Evolutionary conservation across 1,140 invertebrate species (phyloP).

Genomic region (Wiebesia pumilae): DNA sequence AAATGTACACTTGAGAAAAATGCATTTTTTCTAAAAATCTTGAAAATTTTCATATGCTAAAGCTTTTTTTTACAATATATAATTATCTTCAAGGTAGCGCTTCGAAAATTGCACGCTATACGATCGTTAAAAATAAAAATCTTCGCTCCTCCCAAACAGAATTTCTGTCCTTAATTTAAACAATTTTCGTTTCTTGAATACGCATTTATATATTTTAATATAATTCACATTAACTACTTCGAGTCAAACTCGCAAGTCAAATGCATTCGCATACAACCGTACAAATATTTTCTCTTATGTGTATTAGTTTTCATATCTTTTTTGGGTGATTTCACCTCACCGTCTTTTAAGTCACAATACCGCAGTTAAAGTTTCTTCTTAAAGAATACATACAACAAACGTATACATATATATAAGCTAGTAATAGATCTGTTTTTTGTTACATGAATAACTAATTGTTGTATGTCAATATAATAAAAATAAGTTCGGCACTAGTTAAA

Average conservation of each 20-base stretch:
- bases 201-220: not conserved
- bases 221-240: slow-evolving; percentile 14
- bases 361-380: slow-evolving; percentile 34
- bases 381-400: slow-evolving; percentile 36
- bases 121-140: slow-evolving; percentile 29
- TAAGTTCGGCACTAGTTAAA: not conserved
- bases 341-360: slow-evolving; percentile 41
- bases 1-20: slow-evolving; percentile 38
- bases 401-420: slow-evolving; percentile 41
- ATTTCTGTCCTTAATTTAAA: slow-evolving; percentile 29
- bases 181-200: not conserved
- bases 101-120: slow-evolving; percentile 48
- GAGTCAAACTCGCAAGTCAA: slow-evolving; percentile 44
- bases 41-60: slow-evolving; percentile 29
- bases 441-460: slow-evolving; percentile 33
- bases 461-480: slow-evolving; percentile 34
- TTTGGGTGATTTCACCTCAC: slow-evolving; percentile 15
- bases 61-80: slow-evolving; percentile 33
- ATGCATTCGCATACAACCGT: slow-evolving; percentile 7
- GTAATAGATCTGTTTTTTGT: slow-evolving; percentile 39
- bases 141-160: slow-evolving; percentile 8
- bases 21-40: slow-evolving; percentile 23
- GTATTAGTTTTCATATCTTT: slow-evolving; percentile 3
- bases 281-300: slow-evolving; percentile 30
- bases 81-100: slow-evolving; percentile 43